These are phyloP conservation scores for Paragorgia papillata DNA, from an alignment of 92 coral and sea anemone species.

Conservation along the genomic window DNA sequence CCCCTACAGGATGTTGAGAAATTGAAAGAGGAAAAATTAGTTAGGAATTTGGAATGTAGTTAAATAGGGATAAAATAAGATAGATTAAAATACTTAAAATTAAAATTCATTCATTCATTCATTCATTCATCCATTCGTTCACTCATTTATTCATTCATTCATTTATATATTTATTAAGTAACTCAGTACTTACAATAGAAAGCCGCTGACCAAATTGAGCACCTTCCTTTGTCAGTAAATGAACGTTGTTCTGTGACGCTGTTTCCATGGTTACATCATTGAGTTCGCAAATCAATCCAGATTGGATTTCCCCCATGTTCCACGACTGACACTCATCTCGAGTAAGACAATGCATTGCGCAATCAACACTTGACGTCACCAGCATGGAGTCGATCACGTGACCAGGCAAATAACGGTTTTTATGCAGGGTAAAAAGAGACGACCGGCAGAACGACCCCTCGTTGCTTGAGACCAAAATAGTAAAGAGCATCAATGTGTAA, in stretches of 20 bases:
- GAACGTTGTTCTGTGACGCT: neutral
- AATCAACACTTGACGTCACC: constrained; percentile 21
- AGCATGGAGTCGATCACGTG: neutral
- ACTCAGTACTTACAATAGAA: neutral
- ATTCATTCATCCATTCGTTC: too few species aligned
- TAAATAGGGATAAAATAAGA: too few species aligned
- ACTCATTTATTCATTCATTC: too few species aligned
- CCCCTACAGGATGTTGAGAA: too few species aligned
- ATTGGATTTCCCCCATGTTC: neutral
- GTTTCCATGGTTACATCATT: constrained; percentile 7
- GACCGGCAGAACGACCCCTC: constrained; percentile 6
- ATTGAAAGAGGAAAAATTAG: too few species aligned
- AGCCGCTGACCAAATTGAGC: constrained; percentile 12
- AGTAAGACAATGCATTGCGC: constrained; percentile 11
- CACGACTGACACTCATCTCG: constrained; percentile 18
- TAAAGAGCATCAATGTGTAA: neutral
- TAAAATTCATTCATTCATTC: too few species aligned
- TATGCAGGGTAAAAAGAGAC: constrained; percentile 7
- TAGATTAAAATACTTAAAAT: too few species aligned
- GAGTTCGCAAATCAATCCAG: constrained; percentile 1
- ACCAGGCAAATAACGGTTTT: constrained; percentile 18
- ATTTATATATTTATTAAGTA: too few species aligned
- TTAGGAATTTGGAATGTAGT: too few species aligned
- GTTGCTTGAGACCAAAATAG: neutral
- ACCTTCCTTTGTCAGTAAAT: neutral